phyloP scores from a whole-genome alignment of 2,888 invertebrate species.

The Eucera pruinosa region DNA sequence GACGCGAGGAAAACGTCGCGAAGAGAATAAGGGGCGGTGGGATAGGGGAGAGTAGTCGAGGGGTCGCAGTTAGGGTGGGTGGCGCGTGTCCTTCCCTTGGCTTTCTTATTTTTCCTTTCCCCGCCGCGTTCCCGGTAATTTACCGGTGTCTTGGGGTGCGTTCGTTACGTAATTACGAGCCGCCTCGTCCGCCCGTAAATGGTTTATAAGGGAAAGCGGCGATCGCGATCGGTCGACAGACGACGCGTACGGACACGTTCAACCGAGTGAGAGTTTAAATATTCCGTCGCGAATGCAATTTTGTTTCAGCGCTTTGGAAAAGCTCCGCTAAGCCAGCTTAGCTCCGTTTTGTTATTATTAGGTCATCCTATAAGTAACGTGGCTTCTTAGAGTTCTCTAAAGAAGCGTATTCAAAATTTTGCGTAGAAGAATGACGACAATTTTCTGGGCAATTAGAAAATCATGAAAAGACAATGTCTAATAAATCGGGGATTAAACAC shows the following conservation, averaged over 20 bases:
- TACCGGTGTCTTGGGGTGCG: conserved; percentile 66
- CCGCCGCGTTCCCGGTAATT: conserved; percentile 47
- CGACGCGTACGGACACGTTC: too few species aligned
- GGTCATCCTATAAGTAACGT: too few species aligned
- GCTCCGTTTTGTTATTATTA: too few species aligned
- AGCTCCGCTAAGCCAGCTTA: too few species aligned
- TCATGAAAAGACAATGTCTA: too few species aligned
- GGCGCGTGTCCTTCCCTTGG: conserved; percentile 56
- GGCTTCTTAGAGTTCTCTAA: too few species aligned
- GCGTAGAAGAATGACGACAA: too few species aligned
- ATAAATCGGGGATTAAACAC: too few species aligned
- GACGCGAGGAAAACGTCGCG: neutral
- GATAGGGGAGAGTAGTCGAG: neutral
- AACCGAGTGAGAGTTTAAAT: neutral
- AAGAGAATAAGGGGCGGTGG: neutral
- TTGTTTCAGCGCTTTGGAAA: neutral
- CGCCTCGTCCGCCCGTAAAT: conserved; percentile 49
- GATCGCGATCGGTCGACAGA: conserved; percentile 18
- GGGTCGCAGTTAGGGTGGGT: conserved; percentile 31
- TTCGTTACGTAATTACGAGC: conserved; percentile 64
- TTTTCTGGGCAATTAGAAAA: too few species aligned
- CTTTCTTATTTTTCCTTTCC: conserved; percentile 41
- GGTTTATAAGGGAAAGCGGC: conserved; percentile 53
- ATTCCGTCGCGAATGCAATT: neutral
- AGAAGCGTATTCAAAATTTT: too few species aligned